These are phyloP conservation scores for Halictus rubicundus DNA, from an alignment of 1,140 invertebrate species.

Conservation along the genomic window DNA sequence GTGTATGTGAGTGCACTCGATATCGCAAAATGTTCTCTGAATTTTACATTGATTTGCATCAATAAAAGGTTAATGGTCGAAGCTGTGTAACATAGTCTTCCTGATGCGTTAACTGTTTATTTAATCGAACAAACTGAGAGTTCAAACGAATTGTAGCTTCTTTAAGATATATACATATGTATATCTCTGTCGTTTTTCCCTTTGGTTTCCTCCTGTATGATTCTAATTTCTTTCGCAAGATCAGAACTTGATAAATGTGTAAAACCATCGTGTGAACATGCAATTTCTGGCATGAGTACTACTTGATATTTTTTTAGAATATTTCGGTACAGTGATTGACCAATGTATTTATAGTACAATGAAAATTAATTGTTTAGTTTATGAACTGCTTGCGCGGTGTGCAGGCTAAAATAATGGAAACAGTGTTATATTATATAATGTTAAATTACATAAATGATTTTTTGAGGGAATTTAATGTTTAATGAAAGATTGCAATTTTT, in stretches of 20 bases:
- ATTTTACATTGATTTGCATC: conserved; percentile 9
- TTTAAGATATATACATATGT: neutral
- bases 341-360: neutral
- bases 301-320: neutral
- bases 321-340: neutral
- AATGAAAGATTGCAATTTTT: too few relatives aligned
- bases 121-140: neutral
- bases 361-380: conserved; percentile 16
- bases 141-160: conserved; percentile 7
- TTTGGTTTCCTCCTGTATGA: conserved; percentile 7
- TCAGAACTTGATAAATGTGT: neutral
- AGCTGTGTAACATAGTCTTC: neutral
- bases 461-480: too few relatives aligned
- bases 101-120: neutral
- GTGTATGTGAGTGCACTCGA: conserved; percentile 1
- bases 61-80: conserved; percentile 28
- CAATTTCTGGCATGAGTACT: neutral
- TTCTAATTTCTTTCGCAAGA: conserved; percentile 1
- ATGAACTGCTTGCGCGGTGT: neutral
- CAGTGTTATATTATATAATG: too few relatives aligned
- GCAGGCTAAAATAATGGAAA: too few relatives aligned
- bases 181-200: conserved; percentile 10
- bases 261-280: neutral
- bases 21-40: conserved; percentile 1
- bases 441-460: too few relatives aligned